Evolutionary conservation across 2,888 invertebrate species (phyloP).

Genomic region (Ditula angustiorana): DNA sequence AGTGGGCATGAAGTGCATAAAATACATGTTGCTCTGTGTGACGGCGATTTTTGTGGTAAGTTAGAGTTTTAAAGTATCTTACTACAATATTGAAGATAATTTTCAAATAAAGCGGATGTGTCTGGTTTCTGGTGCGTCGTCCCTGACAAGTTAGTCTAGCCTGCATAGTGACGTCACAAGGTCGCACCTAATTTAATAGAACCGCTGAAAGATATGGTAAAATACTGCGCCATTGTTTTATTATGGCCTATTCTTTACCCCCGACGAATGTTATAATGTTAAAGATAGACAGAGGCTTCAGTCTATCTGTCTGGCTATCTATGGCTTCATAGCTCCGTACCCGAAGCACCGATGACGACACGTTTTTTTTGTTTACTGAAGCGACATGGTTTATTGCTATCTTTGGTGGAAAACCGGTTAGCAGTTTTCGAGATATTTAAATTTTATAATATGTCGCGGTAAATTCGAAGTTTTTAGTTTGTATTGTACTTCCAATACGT

Average conservation of each 20-base stretch:
- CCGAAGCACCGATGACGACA: too few relatives aligned
- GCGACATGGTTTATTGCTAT: too few relatives aligned
- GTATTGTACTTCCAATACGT: too few relatives aligned
- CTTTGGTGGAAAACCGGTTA: too few relatives aligned
- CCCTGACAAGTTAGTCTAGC: neutral
- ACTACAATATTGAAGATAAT: neutral
- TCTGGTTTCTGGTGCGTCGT: neutral
- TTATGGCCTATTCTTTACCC: neutral
- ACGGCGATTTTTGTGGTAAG: slow-evolving; percentile 93
- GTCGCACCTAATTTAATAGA: neutral
- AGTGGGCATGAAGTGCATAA: slow-evolving; percentile 90
- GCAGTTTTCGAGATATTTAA: too few relatives aligned
- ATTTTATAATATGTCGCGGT: too few relatives aligned
- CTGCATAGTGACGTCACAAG: neutral
- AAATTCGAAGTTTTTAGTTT: too few relatives aligned
- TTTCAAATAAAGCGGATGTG: neutral
- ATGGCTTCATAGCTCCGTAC: too few relatives aligned
- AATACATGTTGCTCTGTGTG: slow-evolving; percentile 90
- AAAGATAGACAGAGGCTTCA: too few relatives aligned
- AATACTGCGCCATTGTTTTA: neutral
- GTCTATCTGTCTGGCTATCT: too few relatives aligned
- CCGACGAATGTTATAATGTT: too few relatives aligned
- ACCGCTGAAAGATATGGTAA: neutral
- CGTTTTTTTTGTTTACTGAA: neutral
- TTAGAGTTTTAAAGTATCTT: slow-evolving; percentile 46